Conservation (phyloP, 2,113 vertebrate species). For the Trinectes maculatus region DNA sequence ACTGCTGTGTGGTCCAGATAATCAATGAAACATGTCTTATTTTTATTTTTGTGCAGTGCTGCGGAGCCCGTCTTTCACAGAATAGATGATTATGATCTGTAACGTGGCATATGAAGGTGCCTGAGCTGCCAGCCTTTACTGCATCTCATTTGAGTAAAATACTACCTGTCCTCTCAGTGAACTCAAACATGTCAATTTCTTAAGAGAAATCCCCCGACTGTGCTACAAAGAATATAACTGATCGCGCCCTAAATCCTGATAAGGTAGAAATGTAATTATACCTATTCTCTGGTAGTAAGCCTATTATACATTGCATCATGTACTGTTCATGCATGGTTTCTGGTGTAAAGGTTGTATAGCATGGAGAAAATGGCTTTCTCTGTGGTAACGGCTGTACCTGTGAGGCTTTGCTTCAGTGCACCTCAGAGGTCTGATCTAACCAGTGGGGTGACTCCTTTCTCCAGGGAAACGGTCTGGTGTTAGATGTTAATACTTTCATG, state of each 20-base stretch:
- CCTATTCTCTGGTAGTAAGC: slow-evolving; percentile 19
- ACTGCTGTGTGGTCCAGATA: slow-evolving; percentile 16
- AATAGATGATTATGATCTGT: slow-evolving; percentile 62
- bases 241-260: slow-evolving; percentile 38
- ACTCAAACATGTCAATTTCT: slow-evolving; percentile 70
- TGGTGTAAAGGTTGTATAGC: slow-evolving; percentile 4
- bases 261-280: slow-evolving; percentile 47
- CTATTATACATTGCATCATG: slow-evolving; percentile 19
- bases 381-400: slow-evolving; percentile 26
- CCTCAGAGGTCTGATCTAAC: slow-evolving; percentile 58
- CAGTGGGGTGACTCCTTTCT: slow-evolving; percentile 22
- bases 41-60: slow-evolving; percentile 36
- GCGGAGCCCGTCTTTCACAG: slow-evolving; percentile 25
- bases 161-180: slow-evolving; percentile 76
- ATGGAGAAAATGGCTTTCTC: slow-evolving; percentile 35
- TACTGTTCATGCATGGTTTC: slow-evolving; percentile 27
- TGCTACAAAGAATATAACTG: slow-evolving; percentile 28
- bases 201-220: slow-evolving; percentile 45
- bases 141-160: slow-evolving; percentile 73
- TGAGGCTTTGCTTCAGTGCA: slow-evolving; percentile 22
- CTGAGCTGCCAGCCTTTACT: slow-evolving; percentile 67
- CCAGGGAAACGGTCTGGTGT: slow-evolving; percentile 37
- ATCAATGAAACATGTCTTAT: slow-evolving; percentile 24
- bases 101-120: slow-evolving; percentile 63
- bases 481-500: slow-evolving; percentile 52